A percentile compares a stretch with the other conserved stretches of the same genome.
Conservation (phyloP, 2,888 invertebrate species). For the Aphidoletes aphidimyza region DNA sequence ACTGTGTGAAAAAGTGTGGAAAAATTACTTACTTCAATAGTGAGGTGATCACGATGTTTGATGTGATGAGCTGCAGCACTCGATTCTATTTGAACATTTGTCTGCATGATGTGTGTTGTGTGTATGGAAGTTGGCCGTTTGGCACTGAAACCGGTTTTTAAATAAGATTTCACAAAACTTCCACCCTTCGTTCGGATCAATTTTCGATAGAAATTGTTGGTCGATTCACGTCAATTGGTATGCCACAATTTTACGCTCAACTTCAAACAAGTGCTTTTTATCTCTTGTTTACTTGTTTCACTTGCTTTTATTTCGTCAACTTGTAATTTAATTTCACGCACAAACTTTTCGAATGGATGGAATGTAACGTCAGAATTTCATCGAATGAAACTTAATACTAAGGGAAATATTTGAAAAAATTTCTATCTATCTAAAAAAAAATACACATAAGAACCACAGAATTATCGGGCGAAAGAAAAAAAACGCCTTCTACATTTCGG, state of each 20-base stretch:
- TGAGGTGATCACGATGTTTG: constrained; percentile 65
- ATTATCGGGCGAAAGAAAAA: constrained; percentile 8
- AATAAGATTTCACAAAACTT: too few species aligned
- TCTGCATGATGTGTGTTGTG: constrained; percentile 79
- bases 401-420: background rate
- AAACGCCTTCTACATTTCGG: background rate
- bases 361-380: constrained; percentile 10
- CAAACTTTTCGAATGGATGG: constrained; percentile 9
- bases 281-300: background rate
- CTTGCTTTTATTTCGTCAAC: background rate
- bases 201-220: too few species aligned
- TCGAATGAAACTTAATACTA: background rate
- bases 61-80: constrained; percentile 73
- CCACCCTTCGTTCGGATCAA: too few species aligned
- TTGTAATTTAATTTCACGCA: constrained; percentile 40
- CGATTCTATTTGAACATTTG: constrained; percentile 79
- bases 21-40: constrained; percentile 19
- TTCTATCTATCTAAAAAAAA: background rate
- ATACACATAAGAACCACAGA: too few species aligned
- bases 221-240: too few species aligned
- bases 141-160: too few species aligned
- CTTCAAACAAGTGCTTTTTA: background rate
- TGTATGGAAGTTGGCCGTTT: too few species aligned
- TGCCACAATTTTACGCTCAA: too few species aligned
- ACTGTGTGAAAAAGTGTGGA: background rate